Evolutionary conservation across 2,797 vertebrate species (phyloP).

Genomic region (Hybognathus amarus): DNA sequence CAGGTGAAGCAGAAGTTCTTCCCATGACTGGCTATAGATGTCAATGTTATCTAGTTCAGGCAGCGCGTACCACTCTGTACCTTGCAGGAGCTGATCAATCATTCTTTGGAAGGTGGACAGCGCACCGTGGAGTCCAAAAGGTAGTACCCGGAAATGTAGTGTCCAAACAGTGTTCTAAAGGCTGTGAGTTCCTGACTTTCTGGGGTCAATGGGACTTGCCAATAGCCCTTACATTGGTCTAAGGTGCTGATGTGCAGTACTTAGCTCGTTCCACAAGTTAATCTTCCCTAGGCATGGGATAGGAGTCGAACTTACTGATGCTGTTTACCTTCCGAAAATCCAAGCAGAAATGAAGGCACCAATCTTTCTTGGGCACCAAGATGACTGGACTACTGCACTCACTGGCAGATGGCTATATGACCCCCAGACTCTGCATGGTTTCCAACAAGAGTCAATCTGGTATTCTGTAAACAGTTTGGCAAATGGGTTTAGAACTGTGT

Average conservation of each 20-base stretch:
- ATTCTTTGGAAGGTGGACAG: background rate
- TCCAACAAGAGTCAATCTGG: background rate
- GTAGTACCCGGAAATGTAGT: background rate
- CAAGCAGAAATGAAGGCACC: background rate
- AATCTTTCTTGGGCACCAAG: background rate
- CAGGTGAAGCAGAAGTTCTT: background rate
- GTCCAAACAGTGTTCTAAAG: background rate
- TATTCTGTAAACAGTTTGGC: background rate
- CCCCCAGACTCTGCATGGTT: background rate
- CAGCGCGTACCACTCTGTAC: background rate
- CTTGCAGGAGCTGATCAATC: background rate
- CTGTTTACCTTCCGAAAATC: background rate
- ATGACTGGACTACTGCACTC: background rate
- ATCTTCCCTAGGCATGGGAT: background rate
- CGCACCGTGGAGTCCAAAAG: background rate
- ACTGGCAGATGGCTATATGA: background rate
- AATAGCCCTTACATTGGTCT: background rate
- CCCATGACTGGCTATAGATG: background rate
- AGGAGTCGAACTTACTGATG: background rate
- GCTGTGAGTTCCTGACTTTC: background rate
- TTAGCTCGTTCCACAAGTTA: background rate
- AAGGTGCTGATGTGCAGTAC: background rate
- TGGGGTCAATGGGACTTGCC: background rate
- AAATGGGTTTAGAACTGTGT: background rate
- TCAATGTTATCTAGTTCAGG: background rate